phyloP scores from a whole-genome alignment of 2,113 vertebrate genomes.

The Myotis davidii region DNA sequence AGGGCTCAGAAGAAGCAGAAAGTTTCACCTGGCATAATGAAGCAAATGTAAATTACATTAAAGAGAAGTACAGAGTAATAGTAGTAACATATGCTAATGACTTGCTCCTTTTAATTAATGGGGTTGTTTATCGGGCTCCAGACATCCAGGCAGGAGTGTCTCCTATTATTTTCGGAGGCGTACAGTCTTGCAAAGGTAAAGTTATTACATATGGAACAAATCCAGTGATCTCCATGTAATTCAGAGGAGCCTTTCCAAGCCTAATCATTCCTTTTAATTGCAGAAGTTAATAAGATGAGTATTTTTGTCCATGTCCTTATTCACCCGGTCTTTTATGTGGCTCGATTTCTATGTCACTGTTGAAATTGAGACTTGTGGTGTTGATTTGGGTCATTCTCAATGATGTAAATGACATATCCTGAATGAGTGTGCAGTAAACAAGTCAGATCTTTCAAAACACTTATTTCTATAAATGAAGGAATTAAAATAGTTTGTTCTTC shows the following conservation, averaged over 20 bases:
- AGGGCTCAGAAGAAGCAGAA: background rate
- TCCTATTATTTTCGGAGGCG: slow-evolving; percentile 67
- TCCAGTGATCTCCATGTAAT: background rate
- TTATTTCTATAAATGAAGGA: background rate
- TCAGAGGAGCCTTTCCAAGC: slow-evolving; percentile 53
- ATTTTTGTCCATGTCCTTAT: background rate
- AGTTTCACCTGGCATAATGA: background rate
- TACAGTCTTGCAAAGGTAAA: slow-evolving; percentile 68
- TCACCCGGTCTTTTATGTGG: background rate
- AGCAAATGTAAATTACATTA: background rate
- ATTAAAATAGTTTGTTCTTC: background rate
- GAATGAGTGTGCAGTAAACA: background rate
- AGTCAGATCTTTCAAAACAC: background rate
- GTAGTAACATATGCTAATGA: slow-evolving; percentile 53
- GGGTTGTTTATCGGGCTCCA: slow-evolving; percentile 65
- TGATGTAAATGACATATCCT: background rate
- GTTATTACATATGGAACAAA: slow-evolving; percentile 62
- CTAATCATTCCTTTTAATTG: slow-evolving; percentile 15
- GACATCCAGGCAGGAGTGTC: slow-evolving; percentile 59
- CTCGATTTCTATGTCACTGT: background rate
- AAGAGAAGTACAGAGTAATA: background rate
- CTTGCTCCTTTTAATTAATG: slow-evolving; percentile 60
- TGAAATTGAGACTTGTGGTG: background rate
- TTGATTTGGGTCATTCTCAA: background rate
- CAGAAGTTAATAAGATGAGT: slow-evolving; percentile 35